Evolutionary conservation across 2,888 invertebrate genomes (phyloP).

Genomic region (Proisotoma minuta): DNA sequence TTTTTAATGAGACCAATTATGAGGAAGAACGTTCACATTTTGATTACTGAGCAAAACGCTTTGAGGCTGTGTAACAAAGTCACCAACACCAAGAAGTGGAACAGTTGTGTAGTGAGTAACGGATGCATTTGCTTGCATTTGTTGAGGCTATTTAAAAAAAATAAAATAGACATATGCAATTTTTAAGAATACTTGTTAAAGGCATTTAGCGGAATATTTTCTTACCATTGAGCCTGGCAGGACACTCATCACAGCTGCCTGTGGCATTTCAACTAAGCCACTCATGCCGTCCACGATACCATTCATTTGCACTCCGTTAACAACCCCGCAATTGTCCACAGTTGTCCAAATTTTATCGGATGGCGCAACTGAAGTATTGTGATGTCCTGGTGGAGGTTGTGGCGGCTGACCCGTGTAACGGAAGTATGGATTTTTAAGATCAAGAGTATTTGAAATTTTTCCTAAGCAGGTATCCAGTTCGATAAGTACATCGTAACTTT

Average conservation of each 20-base stretch:
- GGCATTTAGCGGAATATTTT: not conserved
- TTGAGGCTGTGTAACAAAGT: slow-evolving; percentile 35
- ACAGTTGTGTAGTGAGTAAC: slow-evolving; percentile 41
- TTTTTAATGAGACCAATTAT: slow-evolving; percentile 40
- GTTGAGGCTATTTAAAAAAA: slow-evolving; percentile 24
- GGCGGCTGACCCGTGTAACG: slow-evolving; percentile 91
- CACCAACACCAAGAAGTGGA: slow-evolving; percentile 39
- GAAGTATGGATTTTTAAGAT: slow-evolving; percentile 97
- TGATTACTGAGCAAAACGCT: slow-evolving; percentile 45
- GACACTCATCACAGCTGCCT: slow-evolving; percentile 39
- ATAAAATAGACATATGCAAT: not conserved
- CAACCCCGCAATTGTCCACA: slow-evolving; percentile 33
- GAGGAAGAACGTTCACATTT: slow-evolving; percentile 38
- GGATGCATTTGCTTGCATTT: slow-evolving; percentile 39
- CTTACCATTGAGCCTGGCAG: slow-evolving; percentile 34
- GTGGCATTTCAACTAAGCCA: slow-evolving; percentile 40
- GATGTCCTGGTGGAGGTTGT: slow-evolving; percentile 86
- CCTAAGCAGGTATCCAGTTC: slow-evolving; percentile 81
- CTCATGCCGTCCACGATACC: slow-evolving; percentile 43
- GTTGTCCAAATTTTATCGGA: slow-evolving; percentile 60
- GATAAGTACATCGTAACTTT: slow-evolving; percentile 98
- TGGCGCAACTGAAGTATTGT: slow-evolving; percentile 69
- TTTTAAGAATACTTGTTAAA: not conserved
- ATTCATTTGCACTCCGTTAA: slow-evolving; percentile 42
- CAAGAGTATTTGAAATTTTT: slow-evolving; percentile 83